phyloP scores from a whole-genome alignment of 1,140 invertebrate genomes.

The Heliconius eleuchia region DNA sequence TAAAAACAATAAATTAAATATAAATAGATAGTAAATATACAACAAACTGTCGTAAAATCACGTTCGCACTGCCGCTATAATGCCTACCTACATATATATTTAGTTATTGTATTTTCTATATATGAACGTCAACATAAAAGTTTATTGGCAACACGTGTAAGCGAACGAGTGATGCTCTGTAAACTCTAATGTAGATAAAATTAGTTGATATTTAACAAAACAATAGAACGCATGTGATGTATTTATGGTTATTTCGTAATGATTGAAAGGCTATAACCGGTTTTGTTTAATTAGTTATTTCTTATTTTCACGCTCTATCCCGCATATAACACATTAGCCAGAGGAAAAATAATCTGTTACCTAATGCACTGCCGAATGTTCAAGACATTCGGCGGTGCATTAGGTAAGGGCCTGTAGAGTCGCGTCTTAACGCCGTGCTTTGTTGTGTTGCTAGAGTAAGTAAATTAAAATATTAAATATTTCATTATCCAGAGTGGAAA shows the following conservation, averaged over 20 bases:
- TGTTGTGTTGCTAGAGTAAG: no score
- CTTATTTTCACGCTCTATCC: not conserved
- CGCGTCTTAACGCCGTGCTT: no score
- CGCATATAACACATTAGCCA: no score
- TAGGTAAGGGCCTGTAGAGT: no score
- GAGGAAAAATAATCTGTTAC: no score
- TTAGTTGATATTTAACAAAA: constrained; percentile 20
- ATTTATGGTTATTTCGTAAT: not conserved
- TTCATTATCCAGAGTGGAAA: no score
- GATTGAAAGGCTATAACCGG: not conserved
- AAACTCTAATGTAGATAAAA: not conserved
- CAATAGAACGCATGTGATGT: constrained; percentile 17
- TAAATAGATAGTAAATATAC: not conserved
- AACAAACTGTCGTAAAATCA: not conserved
- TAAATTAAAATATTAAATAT: no score
- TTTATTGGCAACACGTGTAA: constrained; percentile 76
- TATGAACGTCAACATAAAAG: constrained; percentile 65
- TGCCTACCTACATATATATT: not conserved
- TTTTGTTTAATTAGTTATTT: not conserved
- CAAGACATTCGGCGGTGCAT: no score
- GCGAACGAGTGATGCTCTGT: constrained; percentile 41
- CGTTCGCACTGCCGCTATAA: not conserved
- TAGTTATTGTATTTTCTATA: constrained; percentile 1
- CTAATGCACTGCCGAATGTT: no score
- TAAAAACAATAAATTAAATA: not conserved